These are phyloP conservation scores for Agrotis segetum DNA, from an alignment of 2,888 invertebrate species.

Conservation along the genomic window DNA sequence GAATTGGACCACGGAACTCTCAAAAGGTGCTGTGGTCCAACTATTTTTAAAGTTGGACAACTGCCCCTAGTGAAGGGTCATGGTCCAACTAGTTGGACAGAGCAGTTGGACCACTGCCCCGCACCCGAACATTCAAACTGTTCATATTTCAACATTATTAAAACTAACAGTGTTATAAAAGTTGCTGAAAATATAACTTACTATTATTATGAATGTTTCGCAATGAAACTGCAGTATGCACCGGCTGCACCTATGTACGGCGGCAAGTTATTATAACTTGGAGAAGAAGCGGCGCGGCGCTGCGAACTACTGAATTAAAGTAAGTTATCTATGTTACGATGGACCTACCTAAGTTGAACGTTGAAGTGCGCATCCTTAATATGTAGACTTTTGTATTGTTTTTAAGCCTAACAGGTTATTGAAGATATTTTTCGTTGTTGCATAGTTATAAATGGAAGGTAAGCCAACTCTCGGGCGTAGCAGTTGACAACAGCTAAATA, in stretches of 20 bases:
- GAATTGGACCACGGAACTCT: no score
- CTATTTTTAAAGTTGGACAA: no score
- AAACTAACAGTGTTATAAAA: not conserved
- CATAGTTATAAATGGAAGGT: not conserved
- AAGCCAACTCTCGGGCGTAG: not conserved
- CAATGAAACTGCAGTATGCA: conserved; percentile 11
- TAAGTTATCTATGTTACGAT: conserved; percentile 11
- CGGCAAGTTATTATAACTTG: conserved; percentile 46
- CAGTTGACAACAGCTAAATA: no score
- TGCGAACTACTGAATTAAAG: conserved; percentile 42
- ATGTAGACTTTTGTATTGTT: conserved; percentile 3
- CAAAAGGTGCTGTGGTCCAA: no score
- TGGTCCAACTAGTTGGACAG: no score
- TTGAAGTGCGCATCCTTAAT: conserved; percentile 10
- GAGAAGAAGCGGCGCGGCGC: conserved; percentile 30
- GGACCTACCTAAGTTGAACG: conserved; percentile 11
- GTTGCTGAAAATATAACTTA: conserved; percentile 15
- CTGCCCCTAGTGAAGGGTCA: no score
- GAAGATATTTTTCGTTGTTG: not conserved
- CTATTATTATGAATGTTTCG: conserved; percentile 7
- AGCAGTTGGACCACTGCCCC: no score
- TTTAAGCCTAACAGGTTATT: not conserved
- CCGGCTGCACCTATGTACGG: conserved; percentile 38
- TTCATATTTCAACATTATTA: no score
- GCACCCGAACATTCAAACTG: no score